Conservation (phyloP, 2,888 invertebrate species). For the Zygothrica quintamaculata region DNA sequence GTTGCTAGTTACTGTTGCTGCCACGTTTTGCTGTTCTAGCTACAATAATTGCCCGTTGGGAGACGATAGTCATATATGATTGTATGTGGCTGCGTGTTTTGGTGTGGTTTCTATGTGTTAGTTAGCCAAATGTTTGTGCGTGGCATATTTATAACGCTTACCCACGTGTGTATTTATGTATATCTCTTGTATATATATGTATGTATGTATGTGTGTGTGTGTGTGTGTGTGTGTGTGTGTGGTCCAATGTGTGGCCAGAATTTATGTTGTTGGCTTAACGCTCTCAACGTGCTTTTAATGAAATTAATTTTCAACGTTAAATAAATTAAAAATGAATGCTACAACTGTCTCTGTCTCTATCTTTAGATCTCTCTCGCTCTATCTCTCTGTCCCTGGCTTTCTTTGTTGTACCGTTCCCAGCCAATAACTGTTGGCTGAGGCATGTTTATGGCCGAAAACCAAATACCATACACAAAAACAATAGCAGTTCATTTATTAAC, state of each 20-base stretch:
- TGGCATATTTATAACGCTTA: constrained; percentile 59
- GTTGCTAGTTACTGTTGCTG: constrained; percentile 46
- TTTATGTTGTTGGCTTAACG: constrained; percentile 50
- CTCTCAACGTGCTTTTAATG: constrained; percentile 58
- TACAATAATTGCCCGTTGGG: constrained; percentile 59
- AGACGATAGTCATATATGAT: constrained; percentile 11
- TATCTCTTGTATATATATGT: constrained; percentile 3
- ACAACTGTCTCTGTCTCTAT: neutral
- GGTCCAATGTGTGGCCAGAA: constrained; percentile 27
- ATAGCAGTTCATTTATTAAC: neutral
- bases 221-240: constrained; percentile 17
- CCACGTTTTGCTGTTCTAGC: constrained; percentile 43
- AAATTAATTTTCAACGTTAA: constrained; percentile 61
- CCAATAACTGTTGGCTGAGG: neutral
- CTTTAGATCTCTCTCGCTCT: neutral
- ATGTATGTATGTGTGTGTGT: constrained; percentile 20
- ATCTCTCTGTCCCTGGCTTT: too few relatives aligned
- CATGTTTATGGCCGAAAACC: constrained; percentile 3
- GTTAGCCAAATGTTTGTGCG: constrained; percentile 43
- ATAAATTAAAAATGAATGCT: constrained; percentile 35
- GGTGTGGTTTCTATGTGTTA: constrained; percentile 18
- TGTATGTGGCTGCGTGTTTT: constrained; percentile 13
- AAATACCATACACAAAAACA: constrained; percentile 1
- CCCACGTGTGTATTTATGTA: constrained; percentile 30
- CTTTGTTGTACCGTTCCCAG: too few relatives aligned